Percentiles rank a stretch among this genome's conserved stretches.
Evolutionary conservation across 2,797 vertebrate genomes (phyloP).

Genomic region (Silurus aristotelis): DNA sequence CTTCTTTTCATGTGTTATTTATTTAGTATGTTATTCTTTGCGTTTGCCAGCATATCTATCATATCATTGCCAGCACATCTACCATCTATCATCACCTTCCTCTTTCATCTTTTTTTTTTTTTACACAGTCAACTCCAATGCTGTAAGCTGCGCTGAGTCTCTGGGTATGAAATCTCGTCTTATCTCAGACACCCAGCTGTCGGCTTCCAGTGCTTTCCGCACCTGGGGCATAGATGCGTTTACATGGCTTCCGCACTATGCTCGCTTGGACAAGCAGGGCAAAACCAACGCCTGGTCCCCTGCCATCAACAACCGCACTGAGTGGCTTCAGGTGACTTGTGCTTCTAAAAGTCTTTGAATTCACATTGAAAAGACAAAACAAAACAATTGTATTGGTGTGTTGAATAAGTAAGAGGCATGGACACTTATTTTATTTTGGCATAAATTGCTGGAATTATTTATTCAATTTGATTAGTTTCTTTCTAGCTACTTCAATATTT

Average conservation of each 20-base stretch:
- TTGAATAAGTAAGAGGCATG: background rate
- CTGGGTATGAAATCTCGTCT: constrained; percentile 89
- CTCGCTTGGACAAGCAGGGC: constrained; percentile 88
- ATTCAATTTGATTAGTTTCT: too few relatives aligned
- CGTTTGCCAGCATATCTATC: background rate
- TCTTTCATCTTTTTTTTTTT: constrained; percentile 62
- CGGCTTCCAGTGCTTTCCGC: constrained; percentile 86
- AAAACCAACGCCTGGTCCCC: constrained; percentile 96
- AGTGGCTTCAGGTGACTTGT: constrained; percentile 91
- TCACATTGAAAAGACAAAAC: background rate
- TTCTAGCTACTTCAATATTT: too few relatives aligned
- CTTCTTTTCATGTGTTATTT: background rate
- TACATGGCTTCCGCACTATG: constrained; percentile 88
- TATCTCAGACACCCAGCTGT: constrained; percentile 84
- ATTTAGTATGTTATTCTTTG: constrained; percentile 28
- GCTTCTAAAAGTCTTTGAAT: background rate
- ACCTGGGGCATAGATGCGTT: constrained; percentile 92
- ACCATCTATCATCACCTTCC: constrained; percentile 18
- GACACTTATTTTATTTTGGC: background rate
- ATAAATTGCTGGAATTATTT: background rate
- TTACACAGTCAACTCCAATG: constrained; percentile 84
- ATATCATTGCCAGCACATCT: background rate
- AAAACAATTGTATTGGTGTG: background rate
- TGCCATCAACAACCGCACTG: constrained; percentile 72
- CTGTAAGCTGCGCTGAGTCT: constrained; percentile 87